A percentile compares a stretch with the other conserved stretches of the same genome.
Evolutionary conservation across 1,140 invertebrate genomes (phyloP).

Genomic region (Drosophila auraria): DNA sequence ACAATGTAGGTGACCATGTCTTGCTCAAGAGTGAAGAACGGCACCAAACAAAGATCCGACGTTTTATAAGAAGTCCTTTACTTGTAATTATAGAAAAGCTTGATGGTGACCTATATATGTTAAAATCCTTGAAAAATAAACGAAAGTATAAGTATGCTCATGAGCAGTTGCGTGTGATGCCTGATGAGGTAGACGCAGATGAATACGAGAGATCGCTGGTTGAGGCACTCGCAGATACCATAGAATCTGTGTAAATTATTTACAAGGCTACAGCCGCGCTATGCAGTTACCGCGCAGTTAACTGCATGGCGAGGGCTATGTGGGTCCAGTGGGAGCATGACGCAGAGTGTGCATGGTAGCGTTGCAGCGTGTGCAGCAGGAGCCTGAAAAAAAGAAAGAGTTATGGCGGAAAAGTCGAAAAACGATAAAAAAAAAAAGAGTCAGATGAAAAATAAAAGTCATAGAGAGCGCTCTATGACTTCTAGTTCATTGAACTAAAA

Average conservation of each 20-base stretch:
- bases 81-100: neutral
- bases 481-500: neutral
- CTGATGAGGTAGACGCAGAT: neutral
- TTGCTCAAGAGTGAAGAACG: neutral
- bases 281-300: neutral
- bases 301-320: neutral
- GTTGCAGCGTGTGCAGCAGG: neutral
- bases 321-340: neutral
- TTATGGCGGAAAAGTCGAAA: neutral
- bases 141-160: neutral
- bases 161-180: neutral
- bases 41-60: constrained; percentile 5
- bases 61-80: neutral
- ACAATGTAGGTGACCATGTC: no score
- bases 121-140: no score
- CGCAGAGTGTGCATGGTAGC: neutral
- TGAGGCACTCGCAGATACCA: neutral
- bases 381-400: neutral
- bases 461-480: neutral
- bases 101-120: neutral
- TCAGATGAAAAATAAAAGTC: neutral
- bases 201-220: neutral
- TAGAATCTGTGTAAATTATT: no score
- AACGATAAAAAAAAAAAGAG: neutral
- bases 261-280: neutral